Evolutionary conservation across 2,113 vertebrate species (phyloP).

Genomic region (Cyprinus carpio): DNA sequence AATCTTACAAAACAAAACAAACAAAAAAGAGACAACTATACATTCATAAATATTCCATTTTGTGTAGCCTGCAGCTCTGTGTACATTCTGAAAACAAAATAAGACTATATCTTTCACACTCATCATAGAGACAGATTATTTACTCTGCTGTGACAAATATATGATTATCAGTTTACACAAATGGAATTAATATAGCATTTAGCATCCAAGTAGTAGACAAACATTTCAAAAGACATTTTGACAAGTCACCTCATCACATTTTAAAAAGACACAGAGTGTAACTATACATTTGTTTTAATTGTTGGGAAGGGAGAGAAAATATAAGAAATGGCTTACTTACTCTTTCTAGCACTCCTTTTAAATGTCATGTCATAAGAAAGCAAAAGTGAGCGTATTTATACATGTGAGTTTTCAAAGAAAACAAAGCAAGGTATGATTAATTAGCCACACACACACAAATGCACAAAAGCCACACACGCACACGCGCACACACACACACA

Average conservation of each 20-base stretch:
- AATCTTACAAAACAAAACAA: too few relatives aligned
- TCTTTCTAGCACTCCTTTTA: neutral
- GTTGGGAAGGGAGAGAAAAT: neutral
- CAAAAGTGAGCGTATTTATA: neutral
- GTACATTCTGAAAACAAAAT: neutral
- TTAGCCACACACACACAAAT: neutral
- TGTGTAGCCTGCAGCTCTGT: too few relatives aligned
- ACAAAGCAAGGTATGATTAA: neutral
- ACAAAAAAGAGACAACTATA: too few relatives aligned
- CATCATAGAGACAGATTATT: neutral
- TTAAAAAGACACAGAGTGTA: neutral
- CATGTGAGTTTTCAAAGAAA: too few relatives aligned
- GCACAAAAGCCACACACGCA: too few relatives aligned
- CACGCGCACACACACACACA: neutral
- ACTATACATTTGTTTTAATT: neutral
- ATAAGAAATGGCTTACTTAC: neutral
- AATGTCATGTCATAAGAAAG: neutral
- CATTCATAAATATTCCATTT: too few relatives aligned
- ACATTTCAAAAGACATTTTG: neutral
- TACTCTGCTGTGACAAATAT: neutral
- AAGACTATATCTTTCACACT: neutral
- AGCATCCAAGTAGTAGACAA: neutral
- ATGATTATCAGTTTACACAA: neutral
- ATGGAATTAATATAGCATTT: neutral
- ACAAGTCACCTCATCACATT: neutral